Evolutionary conservation across 2,888 invertebrate genomes (phyloP), one percentile per base, ranked within the genome.

Genomic region (Augiades crinisus): DNA sequence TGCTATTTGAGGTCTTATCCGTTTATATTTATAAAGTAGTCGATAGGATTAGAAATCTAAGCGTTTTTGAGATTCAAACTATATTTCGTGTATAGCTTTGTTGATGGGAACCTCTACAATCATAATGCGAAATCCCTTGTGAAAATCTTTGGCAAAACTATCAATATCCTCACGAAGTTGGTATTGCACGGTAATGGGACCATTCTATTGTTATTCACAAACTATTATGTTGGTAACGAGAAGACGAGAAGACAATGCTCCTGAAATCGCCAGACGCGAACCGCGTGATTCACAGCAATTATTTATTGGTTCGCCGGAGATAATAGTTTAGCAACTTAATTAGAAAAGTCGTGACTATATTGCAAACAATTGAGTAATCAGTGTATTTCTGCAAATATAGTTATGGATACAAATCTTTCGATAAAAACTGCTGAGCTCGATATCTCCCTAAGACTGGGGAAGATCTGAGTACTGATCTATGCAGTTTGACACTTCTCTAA

Each of bases 181-280:
- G 27, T 31, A 22, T 40, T 47, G 21, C 47, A 33, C 38, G 21
- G n/a, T 16, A 17, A 17, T 12, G 17, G 37, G 21, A 10, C 30
- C 31, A 31, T 47, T 43, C 31, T 16, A 38, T 37, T 38, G 36
- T 47, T 38, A 21, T 27, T 21, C n/a, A 30, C 31, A 47, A 21
- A n/a, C n/a, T n/a, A n/a, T n/a, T n/a, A 40, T 47, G 47, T 40
- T 40, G 38, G 38, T 21, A 40, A 47, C 21, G n/a, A n/a, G n/a
- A n/a, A n/a, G n/a, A n/a, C n/a, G n/a, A n/a, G 3, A 40, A 31
- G 31, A 40, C 47, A 47, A 47, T 40, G 40, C 31, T 19, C 5
- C 47, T 47, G 47, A 33, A 40, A 33, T 40, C 38, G 40, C 10
- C 31, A 38, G 21, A 17, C 38, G 31, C 33, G 40, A 40, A 33